Percentiles rank a stretch among this genome's conserved stretches.
phyloP scores from a whole-genome alignment of 2,113 vertebrate species.

The Gallinago paraguaiae region DNA sequence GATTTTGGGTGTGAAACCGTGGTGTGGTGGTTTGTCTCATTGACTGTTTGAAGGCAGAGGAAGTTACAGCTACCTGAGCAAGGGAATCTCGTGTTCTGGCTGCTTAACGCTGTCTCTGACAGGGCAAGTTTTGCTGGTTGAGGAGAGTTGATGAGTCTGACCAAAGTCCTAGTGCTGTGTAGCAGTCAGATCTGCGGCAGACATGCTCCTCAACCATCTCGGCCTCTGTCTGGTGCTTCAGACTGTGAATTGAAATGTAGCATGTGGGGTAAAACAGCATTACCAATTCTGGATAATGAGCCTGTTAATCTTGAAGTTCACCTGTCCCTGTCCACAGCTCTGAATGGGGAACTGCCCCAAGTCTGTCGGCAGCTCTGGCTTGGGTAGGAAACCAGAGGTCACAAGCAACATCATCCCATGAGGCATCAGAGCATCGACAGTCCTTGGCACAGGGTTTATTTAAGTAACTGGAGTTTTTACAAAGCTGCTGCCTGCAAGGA shows the following conservation, averaged over 20 bases:
- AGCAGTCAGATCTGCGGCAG: background rate
- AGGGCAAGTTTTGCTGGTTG: background rate
- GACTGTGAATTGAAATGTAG: background rate
- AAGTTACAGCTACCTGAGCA: background rate
- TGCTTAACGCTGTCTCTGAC: background rate
- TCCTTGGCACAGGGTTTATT: background rate
- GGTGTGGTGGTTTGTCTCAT: background rate
- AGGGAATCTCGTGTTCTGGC: background rate
- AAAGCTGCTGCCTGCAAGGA: background rate
- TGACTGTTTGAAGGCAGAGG: background rate
- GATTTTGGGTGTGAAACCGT: background rate
- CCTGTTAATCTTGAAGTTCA: background rate
- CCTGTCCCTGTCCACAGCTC: background rate
- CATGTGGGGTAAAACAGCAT: background rate
- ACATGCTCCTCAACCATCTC: accelerated
- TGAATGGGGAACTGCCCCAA: background rate
- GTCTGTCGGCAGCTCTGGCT: background rate
- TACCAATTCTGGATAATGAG: background rate
- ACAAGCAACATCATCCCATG: background rate
- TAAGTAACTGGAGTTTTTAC: background rate
- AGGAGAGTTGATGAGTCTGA: background rate
- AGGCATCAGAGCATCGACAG: background rate
- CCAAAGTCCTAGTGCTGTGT: accelerated
- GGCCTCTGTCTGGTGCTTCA: background rate
- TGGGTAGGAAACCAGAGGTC: background rate